phyloP scores from a whole-genome alignment of 2,888 invertebrate genomes.

The Leucania comma region DNA sequence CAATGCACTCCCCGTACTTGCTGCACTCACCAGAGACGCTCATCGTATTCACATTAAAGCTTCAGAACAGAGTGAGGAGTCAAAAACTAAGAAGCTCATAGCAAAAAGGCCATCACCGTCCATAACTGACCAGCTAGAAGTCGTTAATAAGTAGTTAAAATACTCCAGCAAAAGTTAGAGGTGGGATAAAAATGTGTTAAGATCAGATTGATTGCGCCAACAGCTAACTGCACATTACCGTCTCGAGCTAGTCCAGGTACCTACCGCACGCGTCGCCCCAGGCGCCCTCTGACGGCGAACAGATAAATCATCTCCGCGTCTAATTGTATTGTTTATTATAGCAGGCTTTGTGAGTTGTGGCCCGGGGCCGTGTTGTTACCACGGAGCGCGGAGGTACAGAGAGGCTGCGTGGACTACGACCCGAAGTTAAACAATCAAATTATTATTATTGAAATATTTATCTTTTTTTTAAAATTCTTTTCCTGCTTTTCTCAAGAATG shows the following conservation, averaged over 20 bases:
- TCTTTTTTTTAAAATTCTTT: neutral
- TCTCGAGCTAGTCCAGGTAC: conserved; percentile 4
- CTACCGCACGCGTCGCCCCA: neutral
- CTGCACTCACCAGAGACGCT: neutral
- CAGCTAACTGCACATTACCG: conserved; percentile 3
- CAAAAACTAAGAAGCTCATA: neutral
- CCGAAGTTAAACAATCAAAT: conserved; percentile 1
- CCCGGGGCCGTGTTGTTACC: neutral
- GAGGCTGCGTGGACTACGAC: neutral
- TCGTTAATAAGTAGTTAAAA: neutral
- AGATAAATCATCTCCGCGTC: conserved; percentile 17
- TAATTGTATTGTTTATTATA: conserved; percentile 31
- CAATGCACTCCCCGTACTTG: neutral
- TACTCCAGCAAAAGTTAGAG: neutral
- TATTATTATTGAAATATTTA: neutral
- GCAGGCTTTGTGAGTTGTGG: conserved; percentile 10
- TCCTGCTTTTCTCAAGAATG: neutral
- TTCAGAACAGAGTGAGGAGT: neutral
- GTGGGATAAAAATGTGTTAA: neutral
- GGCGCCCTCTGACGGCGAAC: neutral
- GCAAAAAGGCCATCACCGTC: neutral
- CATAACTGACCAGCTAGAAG: neutral
- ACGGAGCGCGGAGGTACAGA: neutral
- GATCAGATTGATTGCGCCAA: neutral
- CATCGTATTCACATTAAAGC: neutral